Evolutionary conservation across 2,888 invertebrate genomes (phyloP).

Genomic region (Pachliopta kotzebuea): DNA sequence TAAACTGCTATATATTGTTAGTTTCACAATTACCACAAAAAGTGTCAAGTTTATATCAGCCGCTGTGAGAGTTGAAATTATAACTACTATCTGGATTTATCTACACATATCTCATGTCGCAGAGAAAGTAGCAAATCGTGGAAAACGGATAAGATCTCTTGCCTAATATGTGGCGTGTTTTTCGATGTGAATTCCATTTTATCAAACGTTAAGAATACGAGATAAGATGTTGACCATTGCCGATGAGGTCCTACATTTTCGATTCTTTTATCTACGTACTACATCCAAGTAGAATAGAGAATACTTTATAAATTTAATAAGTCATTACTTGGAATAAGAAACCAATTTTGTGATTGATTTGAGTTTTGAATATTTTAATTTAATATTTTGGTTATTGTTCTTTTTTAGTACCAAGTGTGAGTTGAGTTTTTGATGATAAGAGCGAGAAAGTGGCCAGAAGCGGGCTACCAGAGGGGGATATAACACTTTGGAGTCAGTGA

Average conservation of each 20-base stretch:
- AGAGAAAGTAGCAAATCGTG: slow-evolving; percentile 45
- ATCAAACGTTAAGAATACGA: slow-evolving; percentile 11
- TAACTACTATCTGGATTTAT: slow-evolving; percentile 19
- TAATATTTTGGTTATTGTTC: neutral
- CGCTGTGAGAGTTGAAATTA: slow-evolving; percentile 24
- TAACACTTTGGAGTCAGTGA: slow-evolving; percentile 57
- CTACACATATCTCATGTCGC: slow-evolving; percentile 29
- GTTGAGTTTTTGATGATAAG: slow-evolving; percentile 23
- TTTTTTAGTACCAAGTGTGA: neutral
- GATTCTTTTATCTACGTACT: neutral
- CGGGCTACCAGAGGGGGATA: slow-evolving; percentile 33
- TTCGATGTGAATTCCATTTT: slow-evolving; percentile 12
- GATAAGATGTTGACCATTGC: neutral
- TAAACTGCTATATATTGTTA: neutral
- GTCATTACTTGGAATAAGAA: neutral
- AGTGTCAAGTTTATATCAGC: slow-evolving; percentile 20
- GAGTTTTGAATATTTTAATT: too few species aligned
- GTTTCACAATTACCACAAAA: slow-evolving; percentile 10
- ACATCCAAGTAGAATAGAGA: neutral
- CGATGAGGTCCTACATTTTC: neutral
- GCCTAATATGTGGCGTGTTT: slow-evolving; percentile 28
- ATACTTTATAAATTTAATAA: neutral
- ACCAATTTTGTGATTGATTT: too few species aligned
- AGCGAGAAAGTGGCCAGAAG: slow-evolving; percentile 28
- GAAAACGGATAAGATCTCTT: slow-evolving; percentile 40